Evolutionary conservation across 1,140 invertebrate species (phyloP), one percentile per base, ranked within the genome.

Genomic region (Drosophila lacertosa): DNA sequence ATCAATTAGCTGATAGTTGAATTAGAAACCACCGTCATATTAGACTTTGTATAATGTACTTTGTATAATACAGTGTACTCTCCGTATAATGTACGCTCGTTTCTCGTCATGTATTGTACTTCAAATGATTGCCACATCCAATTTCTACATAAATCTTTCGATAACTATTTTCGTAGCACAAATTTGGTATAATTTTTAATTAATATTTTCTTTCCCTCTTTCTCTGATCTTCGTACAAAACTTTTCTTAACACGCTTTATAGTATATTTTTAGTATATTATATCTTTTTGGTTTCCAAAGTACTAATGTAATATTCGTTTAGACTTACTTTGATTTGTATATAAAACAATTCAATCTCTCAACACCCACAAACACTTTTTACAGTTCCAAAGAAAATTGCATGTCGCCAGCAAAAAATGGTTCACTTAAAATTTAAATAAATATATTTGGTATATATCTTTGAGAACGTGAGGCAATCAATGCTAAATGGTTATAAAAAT

Each of bases 1-100:
- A 58, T 68, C 44, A 79, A 80, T 74, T 86, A 86, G 82, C 55
- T 59, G 11, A 88, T 81, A 86, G 82, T 81, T 77, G 74, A 86
- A 62, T 88, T 86, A 86, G 82, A 86, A 86, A 86, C 81, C 81
- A 86, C 81, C 81, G 81, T 88, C 81, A 86, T 86, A 74, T 86
- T 86, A 86, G 81, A 86, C 77, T 86, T 83, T 86, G 74, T 79
- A 84, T 78, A 72, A 76, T 79, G 75, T 83, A 84, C 62, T 77
- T 65, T 58, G 54, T 75, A 80, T 57, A 60, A 77, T 51, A 51
- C 48, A 51, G 48, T 75, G 74, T 77, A 77, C 67, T 57, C 35
- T 57, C 33, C 32, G 47, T 74, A 64, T 65, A 47, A 65, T 57
- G 45, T 39, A 67, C 63, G 58, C 54, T 82, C 35, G 20, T 54